A percentile compares a stretch with the other conserved stretches of the same genome.
These are phyloP conservation scores for Fringilla coelebs DNA, from an alignment of 2,797 vertebrate genomes.

Conservation along the genomic window DNA sequence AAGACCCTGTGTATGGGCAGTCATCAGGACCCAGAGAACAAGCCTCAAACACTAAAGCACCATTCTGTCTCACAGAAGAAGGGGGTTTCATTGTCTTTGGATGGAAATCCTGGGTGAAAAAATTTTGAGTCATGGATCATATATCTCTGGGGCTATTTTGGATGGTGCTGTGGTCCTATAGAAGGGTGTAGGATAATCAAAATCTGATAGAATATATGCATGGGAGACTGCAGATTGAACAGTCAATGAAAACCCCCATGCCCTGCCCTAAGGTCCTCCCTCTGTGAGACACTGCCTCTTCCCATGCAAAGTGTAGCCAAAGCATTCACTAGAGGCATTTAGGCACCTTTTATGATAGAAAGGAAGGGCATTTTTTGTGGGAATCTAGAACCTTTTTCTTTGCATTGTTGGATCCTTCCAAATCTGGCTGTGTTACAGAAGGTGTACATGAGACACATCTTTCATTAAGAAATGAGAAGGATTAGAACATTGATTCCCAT, in stretches of 20 bases:
- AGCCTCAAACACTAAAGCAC: neutral
- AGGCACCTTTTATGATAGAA: neutral
- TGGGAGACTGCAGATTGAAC: neutral
- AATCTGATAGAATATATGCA: neutral
- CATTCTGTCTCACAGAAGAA: neutral
- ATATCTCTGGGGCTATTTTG: neutral
- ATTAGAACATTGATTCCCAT: neutral
- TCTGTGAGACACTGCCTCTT: neutral
- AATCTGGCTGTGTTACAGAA: neutral
- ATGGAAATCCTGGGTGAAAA: neutral
- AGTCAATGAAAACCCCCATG: fast-evolving
- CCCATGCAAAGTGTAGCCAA: neutral
- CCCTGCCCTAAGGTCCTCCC: neutral
- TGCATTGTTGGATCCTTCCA: neutral
- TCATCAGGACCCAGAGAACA: neutral
- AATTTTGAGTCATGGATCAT: neutral
- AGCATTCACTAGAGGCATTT: neutral
- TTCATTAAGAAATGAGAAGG: neutral
- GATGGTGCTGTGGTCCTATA: neutral
- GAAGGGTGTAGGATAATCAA: neutral
- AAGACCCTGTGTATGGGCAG: neutral
- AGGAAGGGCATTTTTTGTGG: neutral
- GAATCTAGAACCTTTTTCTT: neutral
- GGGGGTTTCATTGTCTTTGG: fast-evolving
- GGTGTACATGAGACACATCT: neutral